A percentile compares a stretch with the other conserved stretches of the same genome.
These are phyloP conservation scores for Rhinogobio ventralis DNA, from an alignment of 2,797 vertebrate species.

Conservation along the genomic window DNA sequence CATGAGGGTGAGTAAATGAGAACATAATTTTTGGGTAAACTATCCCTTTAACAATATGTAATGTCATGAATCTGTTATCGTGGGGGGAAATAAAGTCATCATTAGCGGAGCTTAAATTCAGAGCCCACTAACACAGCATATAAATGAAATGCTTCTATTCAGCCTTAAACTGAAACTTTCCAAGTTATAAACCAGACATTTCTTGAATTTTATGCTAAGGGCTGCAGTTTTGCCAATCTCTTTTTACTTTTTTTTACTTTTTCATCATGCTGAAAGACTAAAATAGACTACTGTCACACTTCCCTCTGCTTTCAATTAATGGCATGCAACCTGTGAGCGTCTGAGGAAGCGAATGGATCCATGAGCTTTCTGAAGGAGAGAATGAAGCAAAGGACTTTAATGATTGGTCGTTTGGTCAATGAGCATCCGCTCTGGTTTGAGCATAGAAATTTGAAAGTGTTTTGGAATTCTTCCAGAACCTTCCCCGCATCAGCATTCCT, in stretches of 20 bases:
- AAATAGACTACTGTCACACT: slow-evolving; percentile 51
- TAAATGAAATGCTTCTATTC: slow-evolving; percentile 29
- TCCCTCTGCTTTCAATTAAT: slow-evolving; percentile 53
- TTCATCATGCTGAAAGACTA: slow-evolving; percentile 37
- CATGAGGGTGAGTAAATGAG: background rate
- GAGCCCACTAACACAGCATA: slow-evolving; percentile 13
- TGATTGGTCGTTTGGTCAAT: slow-evolving; percentile 79
- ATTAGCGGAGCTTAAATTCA: background rate
- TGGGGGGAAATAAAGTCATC: slow-evolving; percentile 12
- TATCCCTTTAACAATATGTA: background rate
- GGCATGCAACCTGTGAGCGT: slow-evolving; percentile 1
- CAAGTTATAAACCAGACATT: slow-evolving; percentile 19
- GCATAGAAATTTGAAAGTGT: slow-evolving; percentile 77
- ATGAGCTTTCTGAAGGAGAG: slow-evolving; percentile 8
- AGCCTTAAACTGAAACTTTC: slow-evolving; percentile 36
- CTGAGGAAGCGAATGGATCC: slow-evolving; percentile 37
- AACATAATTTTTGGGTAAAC: background rate
- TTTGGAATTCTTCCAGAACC: slow-evolving; percentile 72
- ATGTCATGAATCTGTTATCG: background rate
- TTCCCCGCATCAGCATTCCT: slow-evolving; percentile 79
- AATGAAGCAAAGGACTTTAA: slow-evolving; percentile 72
- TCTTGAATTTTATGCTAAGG: slow-evolving; percentile 34
- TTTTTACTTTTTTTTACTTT: no score
- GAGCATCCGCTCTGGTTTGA: slow-evolving; percentile 77
- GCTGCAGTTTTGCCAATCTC: slow-evolving; percentile 32